phyloP scores from a whole-genome alignment of 2,888 invertebrate species.

The Petrophora chlorosata region DNA sequence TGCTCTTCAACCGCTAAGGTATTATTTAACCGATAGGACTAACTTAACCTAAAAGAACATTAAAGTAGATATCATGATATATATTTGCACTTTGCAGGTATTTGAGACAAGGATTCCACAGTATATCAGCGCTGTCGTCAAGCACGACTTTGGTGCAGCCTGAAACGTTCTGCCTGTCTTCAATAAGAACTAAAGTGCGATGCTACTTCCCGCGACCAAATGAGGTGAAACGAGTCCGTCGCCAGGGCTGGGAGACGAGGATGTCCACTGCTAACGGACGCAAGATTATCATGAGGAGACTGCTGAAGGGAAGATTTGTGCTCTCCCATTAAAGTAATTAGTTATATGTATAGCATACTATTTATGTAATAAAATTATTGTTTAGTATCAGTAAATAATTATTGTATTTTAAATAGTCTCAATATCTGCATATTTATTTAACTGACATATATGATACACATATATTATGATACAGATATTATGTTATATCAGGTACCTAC shows the following conservation, averaged over 20 bases:
- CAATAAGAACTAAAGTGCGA: slow-evolving; percentile 81
- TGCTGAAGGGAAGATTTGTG: slow-evolving; percentile 89
- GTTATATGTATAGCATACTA: neutral
- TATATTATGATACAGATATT: no score
- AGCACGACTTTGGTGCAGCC: slow-evolving; percentile 56
- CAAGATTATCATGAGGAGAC: slow-evolving; percentile 88
- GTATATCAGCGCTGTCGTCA: slow-evolving; percentile 44
- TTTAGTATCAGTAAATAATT: no score
- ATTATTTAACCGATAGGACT: neutral
- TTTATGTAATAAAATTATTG: neutral
- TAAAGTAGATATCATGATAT: no score
- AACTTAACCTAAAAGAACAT: neutral
- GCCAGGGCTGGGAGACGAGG: slow-evolving; percentile 87
- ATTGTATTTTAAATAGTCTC: no score
- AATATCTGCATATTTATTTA: no score
- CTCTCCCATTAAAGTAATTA: slow-evolving; percentile 84
- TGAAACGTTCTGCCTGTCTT: slow-evolving; percentile 57
- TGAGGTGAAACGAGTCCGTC: slow-evolving; percentile 87
- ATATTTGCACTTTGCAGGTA: no score
- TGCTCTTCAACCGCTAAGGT: slow-evolving; percentile 66
- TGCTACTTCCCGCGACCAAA: slow-evolving; percentile 90
- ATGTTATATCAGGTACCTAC: no score
- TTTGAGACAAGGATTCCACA: slow-evolving; percentile 55
- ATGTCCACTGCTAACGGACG: slow-evolving; percentile 88
- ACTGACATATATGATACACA: no score